Conservation (phyloP, 2,888 invertebrate species). For the Eutolmus rufibarbis region DNA sequence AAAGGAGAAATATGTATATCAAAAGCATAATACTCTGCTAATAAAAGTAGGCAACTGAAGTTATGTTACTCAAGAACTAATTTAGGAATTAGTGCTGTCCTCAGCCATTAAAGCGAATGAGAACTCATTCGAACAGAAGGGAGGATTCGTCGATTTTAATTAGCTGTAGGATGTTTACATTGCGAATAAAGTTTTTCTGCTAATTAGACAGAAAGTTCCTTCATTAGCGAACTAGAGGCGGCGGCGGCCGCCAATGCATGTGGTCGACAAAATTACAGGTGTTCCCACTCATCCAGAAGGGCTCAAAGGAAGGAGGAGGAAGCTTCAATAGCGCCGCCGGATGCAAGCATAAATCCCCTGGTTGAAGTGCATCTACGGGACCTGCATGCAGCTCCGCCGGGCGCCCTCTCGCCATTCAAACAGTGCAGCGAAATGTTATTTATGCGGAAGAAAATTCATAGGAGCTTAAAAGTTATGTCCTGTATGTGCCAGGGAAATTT, state of each 20-base stretch:
- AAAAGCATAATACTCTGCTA: background rate
- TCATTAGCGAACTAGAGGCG: background rate
- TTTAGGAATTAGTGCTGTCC: background rate
- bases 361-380: background rate
- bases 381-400: background rate
- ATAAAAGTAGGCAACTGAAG: background rate
- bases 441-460: conserved; percentile 8
- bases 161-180: background rate
- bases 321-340: background rate
- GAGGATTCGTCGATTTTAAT: background rate
- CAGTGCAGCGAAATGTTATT: conserved; percentile 13
- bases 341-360: background rate
- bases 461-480: conserved; percentile 16
- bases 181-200: background rate
- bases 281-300: background rate
- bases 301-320: background rate
- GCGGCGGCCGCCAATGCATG: background rate
- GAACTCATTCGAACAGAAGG: background rate
- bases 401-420: background rate
- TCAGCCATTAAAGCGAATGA: background rate
- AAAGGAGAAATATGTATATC: background rate
- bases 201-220: background rate
- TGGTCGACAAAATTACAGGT: background rate
- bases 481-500: conserved; percentile 15
- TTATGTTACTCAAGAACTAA: background rate